These are phyloP conservation scores for Piaya cayana DNA, from an alignment of 2,113 vertebrate genomes.

Conservation along the genomic window DNA sequence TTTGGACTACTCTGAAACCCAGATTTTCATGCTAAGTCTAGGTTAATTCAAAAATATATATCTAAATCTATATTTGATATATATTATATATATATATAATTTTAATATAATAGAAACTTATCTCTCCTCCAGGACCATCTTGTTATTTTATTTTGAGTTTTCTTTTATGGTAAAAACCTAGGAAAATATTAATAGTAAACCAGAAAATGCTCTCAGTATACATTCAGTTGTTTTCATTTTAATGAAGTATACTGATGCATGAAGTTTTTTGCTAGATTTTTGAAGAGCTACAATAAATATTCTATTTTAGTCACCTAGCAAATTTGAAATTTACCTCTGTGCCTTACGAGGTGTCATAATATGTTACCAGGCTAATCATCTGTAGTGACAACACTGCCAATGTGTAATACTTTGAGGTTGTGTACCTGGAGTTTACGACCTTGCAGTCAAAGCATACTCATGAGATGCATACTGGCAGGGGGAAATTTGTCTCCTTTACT, in stretches of 20 bases:
- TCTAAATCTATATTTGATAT: not conserved
- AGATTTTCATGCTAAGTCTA: not conserved
- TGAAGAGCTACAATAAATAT: not conserved
- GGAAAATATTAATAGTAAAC: not conserved
- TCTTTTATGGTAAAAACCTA: not conserved
- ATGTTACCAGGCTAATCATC: constrained; percentile 66
- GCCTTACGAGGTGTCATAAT: constrained; percentile 63
- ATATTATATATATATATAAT: not conserved
- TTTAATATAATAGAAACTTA: not conserved
- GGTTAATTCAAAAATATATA: not conserved
- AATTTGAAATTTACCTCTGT: not conserved
- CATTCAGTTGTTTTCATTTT: not conserved
- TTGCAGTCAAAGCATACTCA: not conserved
- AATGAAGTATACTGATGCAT: not conserved
- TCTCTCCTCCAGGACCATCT: not conserved
- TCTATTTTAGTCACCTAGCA: not conserved
- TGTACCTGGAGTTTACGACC: constrained; percentile 2
- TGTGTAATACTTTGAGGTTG: constrained; percentile 70
- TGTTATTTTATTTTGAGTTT: not conserved
- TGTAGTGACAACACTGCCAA: constrained; percentile 69
- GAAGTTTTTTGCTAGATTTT: not conserved
- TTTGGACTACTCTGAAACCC: not conserved
- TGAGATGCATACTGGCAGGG: not conserved
- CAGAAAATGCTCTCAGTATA: not conserved
- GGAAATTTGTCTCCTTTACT: not conserved